Base-by-base conservation (phyloP, 2,797 vertebrate species). In the Urosaurus nigricauda region DNA sequence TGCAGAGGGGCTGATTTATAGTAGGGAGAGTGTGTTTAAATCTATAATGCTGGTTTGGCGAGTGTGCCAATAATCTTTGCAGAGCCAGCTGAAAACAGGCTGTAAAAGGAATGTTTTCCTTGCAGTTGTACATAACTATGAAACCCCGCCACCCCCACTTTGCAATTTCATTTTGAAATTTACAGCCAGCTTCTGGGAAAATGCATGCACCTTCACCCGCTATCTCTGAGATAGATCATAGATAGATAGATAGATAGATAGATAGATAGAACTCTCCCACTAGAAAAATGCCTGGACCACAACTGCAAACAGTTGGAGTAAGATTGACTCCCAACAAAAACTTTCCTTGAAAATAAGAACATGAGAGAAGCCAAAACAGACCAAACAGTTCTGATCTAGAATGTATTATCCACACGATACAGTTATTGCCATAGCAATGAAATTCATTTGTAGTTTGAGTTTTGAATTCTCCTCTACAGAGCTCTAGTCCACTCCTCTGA, bases 91-190 rank as follows among this genome's bases (percentile, higher is more conserved):
- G 84, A 91, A 87, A 87, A 78, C 19, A 13, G 70, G 32, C 43
- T 37, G 77, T 53, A 85, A 85, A 85, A 70, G 58, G 35, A 35
- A 12, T 9, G 74, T 73, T 89, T 86, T 75, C 74, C 37, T 56
- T 53, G 21, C 79, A 65, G 47, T 86, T 89, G 78, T 63, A 40
- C 73, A 56, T 83, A 86, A 91, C 70, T 68, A 32, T 43, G 79
- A 40, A 83, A 80, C n/a, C 65, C 40, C 13, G 24, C 16, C 77
- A 51, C 37, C 71, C 32, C 5, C 26, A n/a, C 1, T 32, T 68
- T 53, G 35, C 73, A 82, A 85, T 56, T 53, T 86, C 32, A 77
- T 84, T 68, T 86, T 35, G 68, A 63, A 89, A 82, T 90, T 88
- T 86, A 86, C 56, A 60, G n/a, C 47, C 24, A 12, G 56, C 68